Conservation (phyloP, 2,113 vertebrate genomes). For the Aphyosemion australe region DNA sequence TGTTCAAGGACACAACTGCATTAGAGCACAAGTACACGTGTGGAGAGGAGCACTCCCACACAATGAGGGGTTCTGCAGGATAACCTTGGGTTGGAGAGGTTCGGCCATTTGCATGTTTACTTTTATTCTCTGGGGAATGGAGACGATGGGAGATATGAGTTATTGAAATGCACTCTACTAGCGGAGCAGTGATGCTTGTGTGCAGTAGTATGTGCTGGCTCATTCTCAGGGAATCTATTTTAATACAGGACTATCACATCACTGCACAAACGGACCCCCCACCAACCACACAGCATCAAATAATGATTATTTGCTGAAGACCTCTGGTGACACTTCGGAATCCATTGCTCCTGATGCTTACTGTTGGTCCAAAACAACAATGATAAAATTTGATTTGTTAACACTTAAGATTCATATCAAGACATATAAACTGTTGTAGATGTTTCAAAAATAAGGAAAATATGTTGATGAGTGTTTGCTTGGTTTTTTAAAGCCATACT, state of each 20-base stretch:
- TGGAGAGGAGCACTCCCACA: background rate
- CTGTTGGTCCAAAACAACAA: constrained; percentile 11
- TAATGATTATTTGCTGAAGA: constrained; percentile 38
- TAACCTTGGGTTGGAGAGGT: constrained; percentile 35
- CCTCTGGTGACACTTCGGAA: constrained; percentile 39
- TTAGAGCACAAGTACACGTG: constrained; percentile 4
- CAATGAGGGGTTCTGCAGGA: background rate
- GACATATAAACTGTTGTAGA: background rate
- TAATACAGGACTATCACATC: constrained; percentile 40
- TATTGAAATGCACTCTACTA: constrained; percentile 60
- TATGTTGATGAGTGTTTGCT: background rate
- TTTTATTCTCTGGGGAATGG: constrained; percentile 28
- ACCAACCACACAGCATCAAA: constrained; percentile 29
- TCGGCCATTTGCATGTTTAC: constrained; percentile 50
- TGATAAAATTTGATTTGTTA: constrained; percentile 1
- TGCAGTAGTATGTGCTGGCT: constrained; percentile 46
- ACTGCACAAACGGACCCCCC: constrained; percentile 31
- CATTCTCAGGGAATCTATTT: constrained; percentile 52
- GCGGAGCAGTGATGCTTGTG: constrained; percentile 42
- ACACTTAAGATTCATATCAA: background rate
- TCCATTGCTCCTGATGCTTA: constrained; percentile 2
- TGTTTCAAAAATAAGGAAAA: background rate
- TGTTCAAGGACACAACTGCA: background rate
- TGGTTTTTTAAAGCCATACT: no score
- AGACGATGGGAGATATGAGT: constrained; percentile 32